Percentiles rank a stretch among this genome's conserved stretches.
These are phyloP conservation scores for Drymonia ruficornis DNA, from an alignment of 2,888 invertebrate species.

Conservation along the genomic window DNA sequence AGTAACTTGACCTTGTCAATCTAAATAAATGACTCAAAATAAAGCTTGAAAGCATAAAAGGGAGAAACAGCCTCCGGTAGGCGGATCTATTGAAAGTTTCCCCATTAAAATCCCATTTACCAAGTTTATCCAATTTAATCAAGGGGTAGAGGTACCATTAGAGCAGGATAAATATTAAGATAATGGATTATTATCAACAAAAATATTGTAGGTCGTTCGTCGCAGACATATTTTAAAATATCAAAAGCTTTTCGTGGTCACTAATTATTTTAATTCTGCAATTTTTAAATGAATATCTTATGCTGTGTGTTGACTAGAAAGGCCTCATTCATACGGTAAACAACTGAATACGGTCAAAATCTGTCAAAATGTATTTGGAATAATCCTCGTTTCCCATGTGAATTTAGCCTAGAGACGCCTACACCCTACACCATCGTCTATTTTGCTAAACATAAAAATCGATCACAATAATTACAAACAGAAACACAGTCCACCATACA, in stretches of 20 bases:
- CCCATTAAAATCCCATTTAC: constrained; percentile 51
- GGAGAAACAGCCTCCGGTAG: constrained; percentile 25
- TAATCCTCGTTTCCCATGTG: too few relatives aligned
- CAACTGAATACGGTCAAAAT: too few relatives aligned
- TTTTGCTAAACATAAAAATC: too few relatives aligned
- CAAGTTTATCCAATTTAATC: constrained; percentile 46
- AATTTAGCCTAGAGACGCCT: too few relatives aligned
- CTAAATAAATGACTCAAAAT: constrained; percentile 4
- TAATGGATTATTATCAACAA: constrained; percentile 41
- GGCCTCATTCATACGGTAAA: too few relatives aligned
- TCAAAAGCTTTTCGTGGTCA: not conserved
- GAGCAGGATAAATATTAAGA: constrained; percentile 40
- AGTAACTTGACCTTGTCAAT: not conserved
- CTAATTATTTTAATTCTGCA: not conserved
- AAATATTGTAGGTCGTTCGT: constrained; percentile 28
- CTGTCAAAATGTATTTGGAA: too few relatives aligned
- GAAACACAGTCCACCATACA: not conserved
- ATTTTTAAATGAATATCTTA: too few relatives aligned
- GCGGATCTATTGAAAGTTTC: constrained; percentile 45
- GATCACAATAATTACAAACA: too few relatives aligned
- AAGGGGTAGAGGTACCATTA: constrained; percentile 41
- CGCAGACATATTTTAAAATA: not conserved
- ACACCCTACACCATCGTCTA: too few relatives aligned
- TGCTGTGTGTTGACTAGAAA: too few relatives aligned
- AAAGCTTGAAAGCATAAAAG: constrained; percentile 21